Conservation (phyloP, 2,888 invertebrate species). For the Hydraecia micacea region DNA sequence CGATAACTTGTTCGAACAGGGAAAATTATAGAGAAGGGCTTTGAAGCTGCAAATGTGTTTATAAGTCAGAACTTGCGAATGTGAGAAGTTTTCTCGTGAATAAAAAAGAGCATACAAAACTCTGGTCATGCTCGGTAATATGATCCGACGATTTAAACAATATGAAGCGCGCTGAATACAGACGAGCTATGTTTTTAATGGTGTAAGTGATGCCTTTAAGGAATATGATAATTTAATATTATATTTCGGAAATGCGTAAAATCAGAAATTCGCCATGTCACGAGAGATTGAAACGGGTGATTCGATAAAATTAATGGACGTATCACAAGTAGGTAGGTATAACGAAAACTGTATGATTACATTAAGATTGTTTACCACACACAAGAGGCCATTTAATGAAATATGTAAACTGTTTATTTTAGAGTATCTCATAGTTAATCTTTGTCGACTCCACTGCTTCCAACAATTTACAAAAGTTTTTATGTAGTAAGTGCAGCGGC, state of each 20-base stretch:
- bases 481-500: slow-evolving; percentile 57
- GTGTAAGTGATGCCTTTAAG: slow-evolving; percentile 35
- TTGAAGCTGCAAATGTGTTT: slow-evolving; percentile 12
- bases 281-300: slow-evolving; percentile 22
- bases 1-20: slow-evolving; percentile 76
- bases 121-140: slow-evolving; percentile 7
- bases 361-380: neutral
- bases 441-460: slow-evolving; percentile 57
- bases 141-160: slow-evolving; percentile 37
- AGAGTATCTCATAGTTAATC: neutral
- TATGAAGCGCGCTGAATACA: slow-evolving; percentile 34
- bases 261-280: slow-evolving; percentile 43
- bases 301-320: slow-evolving; percentile 5
- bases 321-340: slow-evolving; percentile 5
- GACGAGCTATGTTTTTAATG: slow-evolving; percentile 26
- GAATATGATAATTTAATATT: slow-evolving; percentile 35
- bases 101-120: slow-evolving; percentile 20
- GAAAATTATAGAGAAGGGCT: slow-evolving; percentile 69
- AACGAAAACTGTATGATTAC: neutral
- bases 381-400: neutral
- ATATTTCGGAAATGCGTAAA: slow-evolving; percentile 39
- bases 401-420: neutral
- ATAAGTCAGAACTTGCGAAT: slow-evolving; percentile 20
- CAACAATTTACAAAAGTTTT: slow-evolving; percentile 59
- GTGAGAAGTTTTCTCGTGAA: neutral